phyloP scores from a whole-genome alignment of 1,140 invertebrate species.

The Ceratoteleas bidentatus region DNA sequence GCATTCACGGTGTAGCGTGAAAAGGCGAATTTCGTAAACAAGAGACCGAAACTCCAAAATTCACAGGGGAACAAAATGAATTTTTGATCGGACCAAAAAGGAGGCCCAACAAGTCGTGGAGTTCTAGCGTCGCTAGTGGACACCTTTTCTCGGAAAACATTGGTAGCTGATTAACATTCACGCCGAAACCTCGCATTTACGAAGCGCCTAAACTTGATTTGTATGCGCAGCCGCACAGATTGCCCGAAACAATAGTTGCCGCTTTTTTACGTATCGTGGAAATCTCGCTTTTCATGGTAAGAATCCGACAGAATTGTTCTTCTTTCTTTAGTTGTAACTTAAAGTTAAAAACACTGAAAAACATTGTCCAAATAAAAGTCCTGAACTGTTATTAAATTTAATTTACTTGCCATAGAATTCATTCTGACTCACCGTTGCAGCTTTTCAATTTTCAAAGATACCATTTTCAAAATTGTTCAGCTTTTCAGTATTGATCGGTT shows the following conservation, averaged over 20 bases:
- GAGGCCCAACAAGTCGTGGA: constrained; percentile 27
- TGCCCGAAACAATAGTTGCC: constrained; percentile 24
- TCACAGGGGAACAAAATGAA: constrained; percentile 6
- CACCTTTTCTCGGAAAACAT: constrained; percentile 60
- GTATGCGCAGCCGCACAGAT: constrained; percentile 41
- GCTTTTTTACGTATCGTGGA: constrained; percentile 16
- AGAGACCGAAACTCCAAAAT: constrained; percentile 31
- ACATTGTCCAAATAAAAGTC: too few relatives aligned
- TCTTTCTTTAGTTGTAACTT: too few relatives aligned
- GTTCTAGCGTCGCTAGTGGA: constrained; percentile 42
- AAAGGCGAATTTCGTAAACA: constrained; percentile 51
- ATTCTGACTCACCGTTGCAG: too few relatives aligned
- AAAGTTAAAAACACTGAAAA: too few relatives aligned
- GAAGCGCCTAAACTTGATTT: constrained; percentile 61
- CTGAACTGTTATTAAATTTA: too few relatives aligned
- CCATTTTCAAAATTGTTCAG: too few relatives aligned
- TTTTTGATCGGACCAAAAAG: constrained; percentile 19
- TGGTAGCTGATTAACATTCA: constrained; percentile 61
- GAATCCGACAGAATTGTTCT: too few relatives aligned
- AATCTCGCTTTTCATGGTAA: constrained; percentile 10
- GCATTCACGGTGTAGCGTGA: constrained; percentile 36
- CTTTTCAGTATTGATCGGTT: too few relatives aligned
- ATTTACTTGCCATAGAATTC: too few relatives aligned
- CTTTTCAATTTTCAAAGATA: too few relatives aligned
- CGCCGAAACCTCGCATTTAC: constrained; percentile 50